phyloP scores from a whole-genome alignment of 2,797 vertebrate genomes.

The Gallirallus australis region DNA sequence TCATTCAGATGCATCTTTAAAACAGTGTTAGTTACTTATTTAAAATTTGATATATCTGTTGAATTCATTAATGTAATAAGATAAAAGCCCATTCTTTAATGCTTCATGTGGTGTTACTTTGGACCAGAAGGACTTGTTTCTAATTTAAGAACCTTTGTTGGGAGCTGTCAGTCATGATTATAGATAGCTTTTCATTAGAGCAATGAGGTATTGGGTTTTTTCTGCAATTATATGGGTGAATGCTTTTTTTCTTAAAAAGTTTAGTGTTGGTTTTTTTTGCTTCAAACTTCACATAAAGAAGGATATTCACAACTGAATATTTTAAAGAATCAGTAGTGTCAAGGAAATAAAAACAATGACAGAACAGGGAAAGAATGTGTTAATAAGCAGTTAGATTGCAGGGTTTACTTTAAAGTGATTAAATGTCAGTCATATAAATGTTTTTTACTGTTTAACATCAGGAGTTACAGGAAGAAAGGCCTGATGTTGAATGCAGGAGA shows the following conservation, averaged over 20 bases:
- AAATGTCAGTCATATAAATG: not conserved
- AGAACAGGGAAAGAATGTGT: not conserved
- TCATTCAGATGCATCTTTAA: not conserved
- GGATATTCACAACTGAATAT: not conserved
- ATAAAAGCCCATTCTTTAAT: not conserved
- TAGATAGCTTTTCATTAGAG: not conserved
- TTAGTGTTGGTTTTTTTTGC: not conserved
- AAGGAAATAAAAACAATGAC: not conserved
- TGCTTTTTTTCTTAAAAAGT: not conserved
- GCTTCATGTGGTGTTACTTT: not conserved
- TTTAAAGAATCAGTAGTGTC: not conserved
- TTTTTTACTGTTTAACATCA: not conserved
- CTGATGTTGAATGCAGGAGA: not conserved
- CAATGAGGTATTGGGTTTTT: not conserved
- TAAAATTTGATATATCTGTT: not conserved
- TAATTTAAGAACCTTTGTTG: not conserved
- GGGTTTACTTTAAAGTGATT: not conserved
- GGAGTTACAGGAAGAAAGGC: not conserved
- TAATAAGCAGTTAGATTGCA: not conserved
- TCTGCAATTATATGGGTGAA: not conserved
- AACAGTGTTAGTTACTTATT: not conserved
- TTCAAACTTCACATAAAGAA: not conserved
- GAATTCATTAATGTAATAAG: not conserved
- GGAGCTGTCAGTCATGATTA: slow-evolving; percentile 1
- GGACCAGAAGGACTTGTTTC: not conserved